Percentiles rank a stretch among this genome's conserved stretches.
These are phyloP conservation scores for Drosophila hydei DNA, from an alignment of 1,140 invertebrate genomes.

Conservation along the genomic window DNA sequence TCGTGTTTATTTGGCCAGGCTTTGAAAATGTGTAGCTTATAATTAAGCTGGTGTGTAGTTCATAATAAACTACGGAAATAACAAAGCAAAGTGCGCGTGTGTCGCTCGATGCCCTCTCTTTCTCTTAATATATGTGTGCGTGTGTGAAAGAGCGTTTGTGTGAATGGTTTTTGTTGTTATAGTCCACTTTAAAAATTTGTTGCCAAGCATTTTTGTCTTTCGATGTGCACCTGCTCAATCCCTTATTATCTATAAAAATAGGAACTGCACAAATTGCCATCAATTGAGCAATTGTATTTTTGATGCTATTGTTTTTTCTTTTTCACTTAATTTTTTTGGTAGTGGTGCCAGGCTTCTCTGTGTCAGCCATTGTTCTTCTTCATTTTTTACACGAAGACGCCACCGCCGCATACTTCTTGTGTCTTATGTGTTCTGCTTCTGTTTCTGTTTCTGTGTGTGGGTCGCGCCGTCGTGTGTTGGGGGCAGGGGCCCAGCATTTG, in stretches of 20 bases:
- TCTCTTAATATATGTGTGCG: slow-evolving; percentile 10
- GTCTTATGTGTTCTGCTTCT: slow-evolving; percentile 17
- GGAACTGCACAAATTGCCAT: slow-evolving; percentile 25
- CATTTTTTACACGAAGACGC: slow-evolving; percentile 75
- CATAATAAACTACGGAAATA: slow-evolving; percentile 46
- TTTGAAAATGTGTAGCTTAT: slow-evolving; percentile 25
- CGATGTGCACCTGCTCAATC: slow-evolving; percentile 18
- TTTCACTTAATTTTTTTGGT: slow-evolving; percentile 1
- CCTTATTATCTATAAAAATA: slow-evolving; percentile 16
- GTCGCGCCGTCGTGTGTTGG: slow-evolving; percentile 17
- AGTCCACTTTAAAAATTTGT: slow-evolving; percentile 52
- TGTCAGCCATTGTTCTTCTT: slow-evolving; percentile 77
- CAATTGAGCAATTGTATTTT: slow-evolving; percentile 19
- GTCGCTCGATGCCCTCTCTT: slow-evolving; percentile 13
- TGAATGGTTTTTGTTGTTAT: slow-evolving; percentile 63
- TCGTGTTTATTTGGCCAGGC: slow-evolving; percentile 31
- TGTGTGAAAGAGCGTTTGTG: slow-evolving; percentile 17
- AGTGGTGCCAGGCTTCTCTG: slow-evolving; percentile 23
- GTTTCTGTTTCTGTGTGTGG: slow-evolving; percentile 27
- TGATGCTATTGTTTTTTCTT: slow-evolving; percentile 12
- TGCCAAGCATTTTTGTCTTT: slow-evolving; percentile 54
- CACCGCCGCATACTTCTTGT: slow-evolving; percentile 75
- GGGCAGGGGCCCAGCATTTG: slow-evolving; percentile 23
- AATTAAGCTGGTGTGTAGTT: slow-evolving; percentile 25
- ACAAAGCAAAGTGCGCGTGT: slow-evolving; percentile 56